These are phyloP conservation scores for Penaeus japonicus DNA, from an alignment of 1,140 invertebrate genomes.

Conservation along the genomic window DNA sequence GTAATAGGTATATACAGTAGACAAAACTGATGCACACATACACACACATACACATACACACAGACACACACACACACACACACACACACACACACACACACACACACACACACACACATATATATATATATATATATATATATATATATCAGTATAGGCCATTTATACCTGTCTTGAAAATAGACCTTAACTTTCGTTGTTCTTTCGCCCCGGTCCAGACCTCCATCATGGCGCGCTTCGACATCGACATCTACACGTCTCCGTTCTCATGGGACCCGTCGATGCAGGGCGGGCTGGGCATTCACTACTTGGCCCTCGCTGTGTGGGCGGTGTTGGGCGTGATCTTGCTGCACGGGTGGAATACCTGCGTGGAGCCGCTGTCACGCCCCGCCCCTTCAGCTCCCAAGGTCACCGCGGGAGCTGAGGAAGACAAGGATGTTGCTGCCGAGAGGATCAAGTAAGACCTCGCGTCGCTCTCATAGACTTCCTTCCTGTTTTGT, in stretches of 20 bases:
- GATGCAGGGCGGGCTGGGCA: slow-evolving; percentile 14
- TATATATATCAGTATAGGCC: no score
- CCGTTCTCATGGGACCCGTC: slow-evolving; percentile 22
- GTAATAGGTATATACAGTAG: no score
- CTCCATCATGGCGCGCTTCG: slow-evolving; percentile 31
- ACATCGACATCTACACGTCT: slow-evolving; percentile 12
- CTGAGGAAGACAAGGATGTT: slow-evolving; percentile 31
- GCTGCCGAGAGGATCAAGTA: slow-evolving; percentile 41
- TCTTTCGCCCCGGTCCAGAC: background rate
- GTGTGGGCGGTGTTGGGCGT: background rate
- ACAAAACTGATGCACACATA: no score
- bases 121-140: no score
- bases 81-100: no score
- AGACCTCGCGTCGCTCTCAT: background rate
- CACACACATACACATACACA: no score
- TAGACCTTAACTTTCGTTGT: background rate
- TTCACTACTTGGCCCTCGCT: background rate
- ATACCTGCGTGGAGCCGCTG: background rate
- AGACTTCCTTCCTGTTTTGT: no score
- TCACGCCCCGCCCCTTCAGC: background rate
- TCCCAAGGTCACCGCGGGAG: background rate
- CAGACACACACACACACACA: no score
- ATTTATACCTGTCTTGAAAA: no score
- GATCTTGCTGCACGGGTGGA: background rate
- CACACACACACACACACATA: no score